phyloP scores from a whole-genome alignment of 2,797 vertebrate species.

The Clarias fuscus region DNA sequence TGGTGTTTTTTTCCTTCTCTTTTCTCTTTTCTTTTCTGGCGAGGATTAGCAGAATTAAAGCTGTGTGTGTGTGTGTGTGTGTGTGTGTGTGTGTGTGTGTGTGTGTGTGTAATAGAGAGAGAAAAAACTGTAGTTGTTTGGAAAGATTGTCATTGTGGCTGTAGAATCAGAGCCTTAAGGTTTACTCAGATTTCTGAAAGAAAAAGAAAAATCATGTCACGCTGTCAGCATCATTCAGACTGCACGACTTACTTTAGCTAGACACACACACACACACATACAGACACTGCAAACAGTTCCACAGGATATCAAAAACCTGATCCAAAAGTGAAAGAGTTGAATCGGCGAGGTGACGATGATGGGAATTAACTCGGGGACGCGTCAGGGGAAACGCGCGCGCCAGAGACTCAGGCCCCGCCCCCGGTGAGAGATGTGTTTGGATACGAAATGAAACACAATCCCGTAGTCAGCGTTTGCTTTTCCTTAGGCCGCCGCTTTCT shows the following conservation, averaged over 20 bases:
- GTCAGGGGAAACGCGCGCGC: neutral
- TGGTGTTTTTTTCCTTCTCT: neutral
- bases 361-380: neutral
- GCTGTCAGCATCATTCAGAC: slow-evolving; percentile 2
- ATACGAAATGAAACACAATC: neutral
- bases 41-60: slow-evolving; percentile 39
- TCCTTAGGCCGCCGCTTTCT: neutral
- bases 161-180: neutral
- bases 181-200: neutral
- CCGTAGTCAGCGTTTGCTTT: neutral
- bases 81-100: slow-evolving; percentile 11
- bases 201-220: neutral
- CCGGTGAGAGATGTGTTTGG: neutral
- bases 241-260: slow-evolving; percentile 8
- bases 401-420: neutral
- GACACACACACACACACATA: neutral
- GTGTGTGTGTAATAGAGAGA: slow-evolving; percentile 3
- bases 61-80: slow-evolving; percentile 20
- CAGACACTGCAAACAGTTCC: neutral
- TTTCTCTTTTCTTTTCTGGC: slow-evolving; percentile 24
- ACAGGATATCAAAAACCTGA: neutral
- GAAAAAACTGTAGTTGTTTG: slow-evolving; percentile 32
- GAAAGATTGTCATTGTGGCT: slow-evolving; percentile 15
- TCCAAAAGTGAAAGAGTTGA: neutral
- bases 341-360: neutral